phyloP scores from a whole-genome alignment of 2,113 vertebrate species.

The Entelurus aequoreus region DNA sequence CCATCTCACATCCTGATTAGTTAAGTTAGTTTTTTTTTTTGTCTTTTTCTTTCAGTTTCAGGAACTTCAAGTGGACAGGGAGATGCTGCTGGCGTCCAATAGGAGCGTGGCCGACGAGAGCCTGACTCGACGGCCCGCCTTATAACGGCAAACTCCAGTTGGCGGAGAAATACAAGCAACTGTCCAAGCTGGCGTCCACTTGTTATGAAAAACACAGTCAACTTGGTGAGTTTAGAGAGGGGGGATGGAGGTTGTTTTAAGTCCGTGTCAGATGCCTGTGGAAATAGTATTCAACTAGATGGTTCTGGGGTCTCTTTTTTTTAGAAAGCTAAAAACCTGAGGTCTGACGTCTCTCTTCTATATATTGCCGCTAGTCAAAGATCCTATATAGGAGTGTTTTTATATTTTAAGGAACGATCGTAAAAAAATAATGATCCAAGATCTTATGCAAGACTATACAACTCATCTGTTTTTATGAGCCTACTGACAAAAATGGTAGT shows the following conservation, averaged over 20 bases:
- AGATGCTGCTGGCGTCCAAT: slow-evolving; percentile 82
- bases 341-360: no score
- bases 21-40: background rate
- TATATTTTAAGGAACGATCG: no score
- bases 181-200: slow-evolving; percentile 76
- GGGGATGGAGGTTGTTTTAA: background rate
- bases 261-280: slow-evolving; percentile 12
- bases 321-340: no score
- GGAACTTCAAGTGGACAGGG: slow-evolving; percentile 85
- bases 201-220: slow-evolving; percentile 87
- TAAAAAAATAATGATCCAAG: no score
- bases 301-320: no score
- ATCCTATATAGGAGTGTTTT: no score
- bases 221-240: slow-evolving; percentile 74
- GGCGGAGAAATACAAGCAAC: slow-evolving; percentile 88
- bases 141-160: slow-evolving; percentile 84
- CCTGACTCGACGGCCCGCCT: slow-evolving; percentile 78
- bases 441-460: no score
- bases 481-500: no score
- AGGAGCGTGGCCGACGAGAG: slow-evolving; percentile 83
- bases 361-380: no score
- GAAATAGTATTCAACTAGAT: slow-evolving; percentile 5
- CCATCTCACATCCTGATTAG: background rate
- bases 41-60: slow-evolving; percentile 77
- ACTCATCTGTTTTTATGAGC: no score